Evolutionary conservation across 2,888 invertebrate species (phyloP).

Genomic region (Rhagonycha lutea): DNA sequence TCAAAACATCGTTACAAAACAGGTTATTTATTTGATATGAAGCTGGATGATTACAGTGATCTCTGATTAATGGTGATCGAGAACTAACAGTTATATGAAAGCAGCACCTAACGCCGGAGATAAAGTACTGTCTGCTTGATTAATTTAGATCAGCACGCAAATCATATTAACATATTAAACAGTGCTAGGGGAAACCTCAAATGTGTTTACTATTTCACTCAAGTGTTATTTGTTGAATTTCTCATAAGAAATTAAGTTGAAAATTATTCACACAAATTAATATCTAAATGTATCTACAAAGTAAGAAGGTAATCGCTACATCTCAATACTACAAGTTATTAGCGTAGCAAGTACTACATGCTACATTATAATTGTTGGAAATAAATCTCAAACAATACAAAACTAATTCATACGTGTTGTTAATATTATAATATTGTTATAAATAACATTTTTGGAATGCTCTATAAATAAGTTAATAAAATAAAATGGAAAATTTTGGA

Average conservation of each 20-base stretch:
- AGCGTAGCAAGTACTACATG: too few relatives aligned
- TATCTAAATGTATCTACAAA: background rate
- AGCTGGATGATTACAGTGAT: slow-evolving; percentile 46
- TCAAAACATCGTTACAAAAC: slow-evolving; percentile 35
- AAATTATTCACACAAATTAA: background rate
- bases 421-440: background rate
- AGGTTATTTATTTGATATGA: slow-evolving; percentile 33
- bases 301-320: background rate
- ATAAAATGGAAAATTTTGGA: background rate
- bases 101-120: slow-evolving; percentile 39
- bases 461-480: background rate
- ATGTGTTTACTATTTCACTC: slow-evolving; percentile 32
- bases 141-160: slow-evolving; percentile 48
- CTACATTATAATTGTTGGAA: background rate
- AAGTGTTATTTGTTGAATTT: slow-evolving; percentile 35
- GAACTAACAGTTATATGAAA: slow-evolving; percentile 45
- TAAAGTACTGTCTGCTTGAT: slow-evolving; percentile 46
- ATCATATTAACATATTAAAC: slow-evolving; percentile 50
- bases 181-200: slow-evolving; percentile 35
- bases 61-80: slow-evolving; percentile 50
- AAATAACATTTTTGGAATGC: background rate
- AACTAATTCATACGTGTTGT: background rate
- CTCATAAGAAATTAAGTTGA: background rate
- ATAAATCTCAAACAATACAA: background rate
- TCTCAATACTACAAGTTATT: too few relatives aligned